A percentile compares a stretch with the other conserved stretches of the same genome.
Conservation (phyloP, 2,888 invertebrate genomes). For the Lordiphosa fenestrarum region DNA sequence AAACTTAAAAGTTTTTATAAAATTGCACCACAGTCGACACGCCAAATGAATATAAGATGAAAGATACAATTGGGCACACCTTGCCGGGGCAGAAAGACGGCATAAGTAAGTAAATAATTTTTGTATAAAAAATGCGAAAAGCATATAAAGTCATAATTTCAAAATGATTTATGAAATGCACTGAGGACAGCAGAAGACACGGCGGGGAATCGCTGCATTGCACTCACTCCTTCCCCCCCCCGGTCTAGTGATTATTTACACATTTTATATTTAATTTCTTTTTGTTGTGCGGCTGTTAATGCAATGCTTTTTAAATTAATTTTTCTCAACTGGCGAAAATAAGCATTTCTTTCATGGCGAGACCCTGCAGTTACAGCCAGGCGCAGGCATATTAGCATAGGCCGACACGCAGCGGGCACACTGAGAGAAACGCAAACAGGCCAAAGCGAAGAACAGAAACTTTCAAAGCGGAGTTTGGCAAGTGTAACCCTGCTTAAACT, state of each 20-base stretch:
- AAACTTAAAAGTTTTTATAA: slow-evolving; percentile 11
- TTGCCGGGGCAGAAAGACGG: no score
- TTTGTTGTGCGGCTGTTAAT: slow-evolving; percentile 43
- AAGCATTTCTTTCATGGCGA: slow-evolving; percentile 15
- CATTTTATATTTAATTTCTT: slow-evolving; percentile 61
- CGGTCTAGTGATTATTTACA: slow-evolving; percentile 38
- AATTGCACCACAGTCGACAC: slow-evolving; percentile 1
- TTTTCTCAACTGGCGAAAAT: slow-evolving; percentile 18
- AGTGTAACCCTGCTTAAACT: slow-evolving; percentile 45
- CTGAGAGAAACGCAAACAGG: no score
- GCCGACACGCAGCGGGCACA: slow-evolving; percentile 48
- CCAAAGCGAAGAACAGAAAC: no score
- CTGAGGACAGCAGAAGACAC: slow-evolving; percentile 11
- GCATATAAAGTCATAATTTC: slow-evolving; percentile 71
- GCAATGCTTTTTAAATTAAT: slow-evolving; percentile 60
- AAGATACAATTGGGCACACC: slow-evolving; percentile 1
- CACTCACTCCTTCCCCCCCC: background rate
- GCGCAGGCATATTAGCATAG: slow-evolving; percentile 61
- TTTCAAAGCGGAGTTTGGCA: no score
- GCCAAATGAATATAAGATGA: slow-evolving; percentile 8
- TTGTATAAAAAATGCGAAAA: slow-evolving; percentile 61
- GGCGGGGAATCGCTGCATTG: slow-evolving; percentile 6
- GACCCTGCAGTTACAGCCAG: slow-evolving; percentile 2
- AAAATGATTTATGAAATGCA: slow-evolving; percentile 67
- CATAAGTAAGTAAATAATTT: slow-evolving; percentile 68